Conservation (phyloP, 2,888 invertebrate species). For the Amphimallon solstitiale region DNA sequence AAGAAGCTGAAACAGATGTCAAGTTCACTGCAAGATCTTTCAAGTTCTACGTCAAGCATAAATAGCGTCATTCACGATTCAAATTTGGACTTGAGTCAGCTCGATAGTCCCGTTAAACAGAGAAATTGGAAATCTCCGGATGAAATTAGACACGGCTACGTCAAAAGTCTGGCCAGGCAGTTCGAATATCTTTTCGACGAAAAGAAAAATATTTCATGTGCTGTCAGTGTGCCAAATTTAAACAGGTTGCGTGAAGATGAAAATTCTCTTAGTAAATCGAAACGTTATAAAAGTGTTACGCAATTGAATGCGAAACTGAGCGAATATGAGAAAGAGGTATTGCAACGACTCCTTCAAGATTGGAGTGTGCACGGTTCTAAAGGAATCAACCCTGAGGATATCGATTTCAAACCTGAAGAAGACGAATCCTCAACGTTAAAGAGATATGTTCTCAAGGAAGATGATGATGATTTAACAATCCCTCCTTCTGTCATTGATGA, state of each 20-base stretch:
- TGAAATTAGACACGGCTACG: constrained; percentile 74
- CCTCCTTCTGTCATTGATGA: background rate
- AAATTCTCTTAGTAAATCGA: constrained; percentile 4
- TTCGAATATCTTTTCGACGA: constrained; percentile 66
- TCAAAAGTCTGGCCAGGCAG: constrained; percentile 76
- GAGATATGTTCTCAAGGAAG: constrained; percentile 13
- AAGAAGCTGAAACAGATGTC: constrained; percentile 55
- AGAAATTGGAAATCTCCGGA: constrained; percentile 79
- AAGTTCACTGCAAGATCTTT: constrained; percentile 60
- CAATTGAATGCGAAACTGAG: constrained; percentile 58
- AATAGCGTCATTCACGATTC: constrained; percentile 60
- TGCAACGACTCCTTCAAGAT: constrained; percentile 60
- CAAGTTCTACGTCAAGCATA: constrained; percentile 62
- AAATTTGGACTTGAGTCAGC: constrained; percentile 59
- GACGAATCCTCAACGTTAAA: constrained; percentile 15
- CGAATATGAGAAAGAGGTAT: constrained; percentile 60
- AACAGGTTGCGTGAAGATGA: constrained; percentile 44
- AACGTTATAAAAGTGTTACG: constrained; percentile 55
- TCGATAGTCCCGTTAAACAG: constrained; percentile 56
- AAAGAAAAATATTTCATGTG: constrained; percentile 47
- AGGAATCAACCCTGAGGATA: constrained; percentile 41
- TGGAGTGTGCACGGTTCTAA: constrained; percentile 62
- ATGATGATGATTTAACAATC: background rate
- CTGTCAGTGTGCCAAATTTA: constrained; percentile 57
- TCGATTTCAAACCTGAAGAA: constrained; percentile 17